phyloP scores from a whole-genome alignment of 2,888 invertebrate genomes.

The Netelia inedita region DNA sequence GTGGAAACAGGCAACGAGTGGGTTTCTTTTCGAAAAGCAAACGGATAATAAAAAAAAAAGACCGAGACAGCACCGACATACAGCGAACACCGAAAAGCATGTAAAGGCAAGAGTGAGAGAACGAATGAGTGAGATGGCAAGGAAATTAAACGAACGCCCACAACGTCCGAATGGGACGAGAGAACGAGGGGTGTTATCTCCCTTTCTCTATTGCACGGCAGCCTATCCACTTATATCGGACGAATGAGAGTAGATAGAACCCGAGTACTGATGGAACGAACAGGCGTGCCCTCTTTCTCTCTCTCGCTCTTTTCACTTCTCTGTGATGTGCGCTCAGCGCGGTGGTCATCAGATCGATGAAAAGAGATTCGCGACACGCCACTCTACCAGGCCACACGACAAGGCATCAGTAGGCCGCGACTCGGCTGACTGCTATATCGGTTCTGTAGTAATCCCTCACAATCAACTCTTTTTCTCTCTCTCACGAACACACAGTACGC shows the following conservation, averaged over 20 bases:
- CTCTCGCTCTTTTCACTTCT: slow-evolving; percentile 39
- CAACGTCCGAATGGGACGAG: slow-evolving; percentile 38
- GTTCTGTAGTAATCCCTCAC: slow-evolving; percentile 60
- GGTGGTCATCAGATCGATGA: slow-evolving; percentile 82
- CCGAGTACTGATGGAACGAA: slow-evolving; percentile 30
- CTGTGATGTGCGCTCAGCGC: slow-evolving; percentile 47
- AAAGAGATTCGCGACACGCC: slow-evolving; percentile 82
- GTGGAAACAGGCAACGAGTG: slow-evolving; percentile 32
- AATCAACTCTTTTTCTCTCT: slow-evolving; percentile 11
- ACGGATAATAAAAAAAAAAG: slow-evolving; percentile 35
- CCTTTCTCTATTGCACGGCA: slow-evolving; percentile 31
- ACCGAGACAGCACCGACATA: slow-evolving; percentile 10
- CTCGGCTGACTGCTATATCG: slow-evolving; percentile 57
- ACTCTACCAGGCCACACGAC: slow-evolving; percentile 70
- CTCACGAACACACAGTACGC: slow-evolving; percentile 36
- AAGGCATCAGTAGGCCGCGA: slow-evolving; percentile 60
- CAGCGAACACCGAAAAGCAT: slow-evolving; percentile 19
- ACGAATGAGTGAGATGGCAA: slow-evolving; percentile 28
- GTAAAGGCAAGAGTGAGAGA: slow-evolving; percentile 27
- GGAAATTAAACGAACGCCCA: slow-evolving; percentile 64
- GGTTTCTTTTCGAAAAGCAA: slow-evolving; percentile 51
- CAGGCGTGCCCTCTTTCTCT: slow-evolving; percentile 40
- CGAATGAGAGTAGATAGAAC: slow-evolving; percentile 61
- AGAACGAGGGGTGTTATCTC: slow-evolving; percentile 4
- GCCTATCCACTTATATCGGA: slow-evolving; percentile 68